Conservation (phyloP, 1,140 invertebrate genomes). For the Dendroctonus ponderosae region DNA sequence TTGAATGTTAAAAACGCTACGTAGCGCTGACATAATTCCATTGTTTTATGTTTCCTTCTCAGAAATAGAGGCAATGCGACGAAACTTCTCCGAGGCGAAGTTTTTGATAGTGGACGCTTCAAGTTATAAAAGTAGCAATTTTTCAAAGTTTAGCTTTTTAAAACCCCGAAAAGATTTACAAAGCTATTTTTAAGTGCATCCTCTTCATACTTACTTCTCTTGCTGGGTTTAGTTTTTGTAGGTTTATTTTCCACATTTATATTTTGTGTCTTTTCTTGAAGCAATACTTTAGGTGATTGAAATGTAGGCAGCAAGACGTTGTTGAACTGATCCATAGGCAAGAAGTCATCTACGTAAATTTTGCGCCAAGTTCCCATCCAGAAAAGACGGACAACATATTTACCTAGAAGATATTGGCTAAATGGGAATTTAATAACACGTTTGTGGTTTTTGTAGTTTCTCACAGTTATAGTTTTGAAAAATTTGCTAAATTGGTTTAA, state of each 20-base stretch:
- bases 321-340: slow-evolving; percentile 40
- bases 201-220: neutral
- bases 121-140: too few species aligned
- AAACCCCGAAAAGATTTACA: neutral
- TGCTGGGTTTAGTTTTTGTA: slow-evolving; percentile 18
- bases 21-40: too few species aligned
- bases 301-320: slow-evolving; percentile 40
- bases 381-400: slow-evolving; percentile 45
- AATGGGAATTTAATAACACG: too few species aligned
- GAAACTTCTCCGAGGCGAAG: too few species aligned
- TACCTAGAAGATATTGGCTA: slow-evolving; percentile 35
- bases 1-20: too few species aligned
- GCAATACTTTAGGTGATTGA: neutral
- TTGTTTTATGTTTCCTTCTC: too few species aligned
- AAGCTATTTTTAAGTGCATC: neutral
- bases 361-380: slow-evolving; percentile 47
- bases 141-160: neutral
- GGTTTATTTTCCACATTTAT: neutral
- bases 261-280: neutral
- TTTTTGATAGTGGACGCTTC: too few species aligned
- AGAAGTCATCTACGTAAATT: slow-evolving; percentile 43
- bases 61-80: too few species aligned
- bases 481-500: too few species aligned
- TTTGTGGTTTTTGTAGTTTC: too few species aligned
- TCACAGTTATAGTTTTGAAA: too few species aligned